These are phyloP conservation scores for Spea bombifrons DNA, from an alignment of 2,113 vertebrate genomes.

Conservation along the genomic window DNA sequence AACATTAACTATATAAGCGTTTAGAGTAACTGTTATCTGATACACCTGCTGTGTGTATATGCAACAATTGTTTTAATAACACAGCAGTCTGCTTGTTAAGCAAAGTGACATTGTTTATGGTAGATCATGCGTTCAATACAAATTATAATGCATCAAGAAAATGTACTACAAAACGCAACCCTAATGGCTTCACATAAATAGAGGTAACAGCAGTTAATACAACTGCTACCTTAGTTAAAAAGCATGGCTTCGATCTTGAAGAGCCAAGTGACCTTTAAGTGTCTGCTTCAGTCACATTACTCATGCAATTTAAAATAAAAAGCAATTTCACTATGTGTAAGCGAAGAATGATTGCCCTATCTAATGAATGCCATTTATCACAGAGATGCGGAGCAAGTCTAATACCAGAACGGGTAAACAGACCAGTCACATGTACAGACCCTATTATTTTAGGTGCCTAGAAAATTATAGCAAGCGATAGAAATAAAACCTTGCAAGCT, in stretches of 20 bases:
- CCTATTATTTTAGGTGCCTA: constrained; percentile 33
- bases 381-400: constrained; percentile 25
- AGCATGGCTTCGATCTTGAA: background rate
- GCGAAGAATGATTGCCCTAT: constrained; percentile 20
- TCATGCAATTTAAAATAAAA: constrained; percentile 34
- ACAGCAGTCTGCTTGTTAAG: constrained; percentile 20
- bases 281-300: constrained; percentile 40
- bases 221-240: constrained; percentile 24
- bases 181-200: constrained; percentile 34
- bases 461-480: background rate
- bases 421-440: constrained; percentile 15
- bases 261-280: constrained; percentile 44
- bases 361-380: constrained; percentile 46
- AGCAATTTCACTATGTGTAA: constrained; percentile 29
- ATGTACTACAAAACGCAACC: background rate
- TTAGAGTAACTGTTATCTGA: constrained; percentile 1
- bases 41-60: background rate
- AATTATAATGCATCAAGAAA: constrained; percentile 22
- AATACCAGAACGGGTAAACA: constrained; percentile 39
- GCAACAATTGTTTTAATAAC: constrained; percentile 28
- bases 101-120: constrained; percentile 21
- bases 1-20: background rate
- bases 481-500: too few relatives aligned
- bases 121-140: constrained; percentile 15
- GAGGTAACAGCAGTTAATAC: constrained; percentile 20